A percentile compares a stretch with the other conserved stretches of the same genome.
Evolutionary conservation across 1,140 invertebrate genomes (phyloP).

Genomic region (Tigriopus japonicus): DNA sequence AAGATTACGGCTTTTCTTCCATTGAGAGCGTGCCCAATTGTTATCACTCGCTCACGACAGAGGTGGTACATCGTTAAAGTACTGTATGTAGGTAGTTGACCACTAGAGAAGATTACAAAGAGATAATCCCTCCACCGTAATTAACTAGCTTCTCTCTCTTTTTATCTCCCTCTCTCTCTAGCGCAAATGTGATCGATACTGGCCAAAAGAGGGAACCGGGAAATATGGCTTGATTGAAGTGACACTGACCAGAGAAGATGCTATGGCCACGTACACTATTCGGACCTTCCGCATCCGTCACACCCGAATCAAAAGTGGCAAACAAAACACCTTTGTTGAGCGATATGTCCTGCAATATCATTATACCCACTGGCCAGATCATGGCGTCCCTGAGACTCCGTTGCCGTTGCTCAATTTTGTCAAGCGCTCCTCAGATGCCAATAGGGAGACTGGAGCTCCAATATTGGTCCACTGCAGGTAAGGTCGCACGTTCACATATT

Average conservation of each 20-base stretch:
- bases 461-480: slow-evolving; percentile 92
- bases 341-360: slow-evolving; percentile 79
- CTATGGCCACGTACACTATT: slow-evolving; percentile 82
- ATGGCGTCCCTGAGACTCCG: slow-evolving; percentile 86
- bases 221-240: slow-evolving; percentile 77
- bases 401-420: slow-evolving; percentile 85
- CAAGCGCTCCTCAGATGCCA: slow-evolving; percentile 68
- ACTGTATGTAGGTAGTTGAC: too few species aligned
- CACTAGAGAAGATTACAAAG: too few species aligned
- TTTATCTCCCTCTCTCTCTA: slow-evolving; percentile 31
- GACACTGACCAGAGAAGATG: slow-evolving; percentile 65
- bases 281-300: slow-evolving; percentile 62
- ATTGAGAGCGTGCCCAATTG: too few species aligned
- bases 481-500: not conserved
- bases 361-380: slow-evolving; percentile 95
- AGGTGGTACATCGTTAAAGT: too few species aligned
- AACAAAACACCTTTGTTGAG: slow-evolving; percentile 23
- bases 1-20: too few species aligned
- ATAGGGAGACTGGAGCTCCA: slow-evolving; percentile 61
- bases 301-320: slow-evolving; percentile 21
- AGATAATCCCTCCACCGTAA: too few species aligned
- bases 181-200: slow-evolving; percentile 97
- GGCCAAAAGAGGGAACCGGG: slow-evolving; percentile 80
- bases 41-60: too few species aligned
- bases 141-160: not conserved